phyloP scores from a whole-genome alignment of 2,113 vertebrate species.

The Empidonax alnorum region DNA sequence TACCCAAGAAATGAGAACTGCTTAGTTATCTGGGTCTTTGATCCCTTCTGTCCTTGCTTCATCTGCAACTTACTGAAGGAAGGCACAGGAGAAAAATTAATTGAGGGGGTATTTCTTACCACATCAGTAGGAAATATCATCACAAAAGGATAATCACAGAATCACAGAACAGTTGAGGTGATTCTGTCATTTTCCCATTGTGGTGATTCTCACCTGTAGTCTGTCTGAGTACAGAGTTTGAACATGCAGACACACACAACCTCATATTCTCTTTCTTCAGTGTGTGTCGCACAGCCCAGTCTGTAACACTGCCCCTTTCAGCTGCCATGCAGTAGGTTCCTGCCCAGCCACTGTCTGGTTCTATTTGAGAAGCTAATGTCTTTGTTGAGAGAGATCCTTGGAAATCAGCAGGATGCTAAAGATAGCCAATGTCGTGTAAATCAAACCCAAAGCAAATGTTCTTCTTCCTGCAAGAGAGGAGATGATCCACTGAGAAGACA shows the following conservation, averaged over 20 bases:
- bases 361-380: background rate
- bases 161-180: background rate
- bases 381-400: background rate
- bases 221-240: background rate
- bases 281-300: background rate
- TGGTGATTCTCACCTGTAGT: background rate
- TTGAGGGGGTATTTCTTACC: background rate
- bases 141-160: background rate
- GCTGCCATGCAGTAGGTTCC: background rate
- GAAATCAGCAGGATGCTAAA: background rate
- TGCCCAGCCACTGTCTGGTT: background rate
- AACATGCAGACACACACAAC: background rate
- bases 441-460: background rate
- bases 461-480: background rate
- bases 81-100: background rate
- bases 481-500: background rate
- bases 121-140: background rate
- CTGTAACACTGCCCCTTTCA: background rate
- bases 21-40: background rate
- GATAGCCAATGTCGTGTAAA: conserved; percentile 9
- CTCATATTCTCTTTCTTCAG: background rate
- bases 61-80: background rate
- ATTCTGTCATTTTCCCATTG: background rate
- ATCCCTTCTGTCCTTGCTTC: background rate
- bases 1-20: background rate